phyloP scores from a whole-genome alignment of 1,140 invertebrate genomes.

The Stegodyphus dumicola region DNA sequence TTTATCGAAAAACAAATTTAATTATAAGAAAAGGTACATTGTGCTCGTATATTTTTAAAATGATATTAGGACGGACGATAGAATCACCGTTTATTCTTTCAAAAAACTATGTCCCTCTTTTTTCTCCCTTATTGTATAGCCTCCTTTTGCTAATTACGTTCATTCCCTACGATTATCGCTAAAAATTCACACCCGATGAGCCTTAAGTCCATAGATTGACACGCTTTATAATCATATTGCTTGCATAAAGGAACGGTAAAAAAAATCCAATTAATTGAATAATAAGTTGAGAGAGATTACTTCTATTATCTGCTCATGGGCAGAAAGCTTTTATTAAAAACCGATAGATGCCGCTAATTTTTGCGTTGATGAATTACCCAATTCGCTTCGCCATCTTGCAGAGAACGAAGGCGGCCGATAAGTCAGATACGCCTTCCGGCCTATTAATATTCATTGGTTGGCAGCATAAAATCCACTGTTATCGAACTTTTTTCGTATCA shows the following conservation, averaged over 20 bases:
- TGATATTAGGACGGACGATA: not conserved
- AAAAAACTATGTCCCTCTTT: not conserved
- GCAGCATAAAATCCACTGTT: not conserved
- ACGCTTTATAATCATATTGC: slow-evolving; percentile 53
- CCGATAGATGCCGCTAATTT: slow-evolving; percentile 58
- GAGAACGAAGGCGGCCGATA: slow-evolving; percentile 25
- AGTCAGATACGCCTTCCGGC: slow-evolving; percentile 8
- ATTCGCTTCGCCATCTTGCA: slow-evolving; percentile 34
- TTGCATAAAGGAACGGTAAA: slow-evolving; percentile 36
- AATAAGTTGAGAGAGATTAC: slow-evolving; percentile 53
- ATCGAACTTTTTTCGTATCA: slow-evolving; percentile 30
- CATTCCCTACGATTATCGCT: slow-evolving; percentile 46
- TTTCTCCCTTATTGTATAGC: not conserved
- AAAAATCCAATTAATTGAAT: slow-evolving; percentile 59
- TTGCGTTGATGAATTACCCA: slow-evolving; percentile 55
- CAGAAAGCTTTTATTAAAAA: slow-evolving; percentile 61
- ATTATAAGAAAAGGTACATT: slow-evolving; percentile 43
- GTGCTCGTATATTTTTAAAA: not conserved
- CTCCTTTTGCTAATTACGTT: slow-evolving; percentile 27
- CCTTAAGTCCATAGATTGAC: slow-evolving; percentile 34
- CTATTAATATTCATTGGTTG: slow-evolving; percentile 58
- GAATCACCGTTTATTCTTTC: not conserved
- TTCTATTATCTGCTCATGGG: slow-evolving; percentile 51
- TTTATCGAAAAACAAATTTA: slow-evolving; percentile 61
- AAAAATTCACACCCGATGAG: slow-evolving; percentile 6